These are phyloP conservation scores for Sebastes trivittatus DNA, from an alignment of 2,797 vertebrate genomes.

Conservation along the genomic window DNA sequence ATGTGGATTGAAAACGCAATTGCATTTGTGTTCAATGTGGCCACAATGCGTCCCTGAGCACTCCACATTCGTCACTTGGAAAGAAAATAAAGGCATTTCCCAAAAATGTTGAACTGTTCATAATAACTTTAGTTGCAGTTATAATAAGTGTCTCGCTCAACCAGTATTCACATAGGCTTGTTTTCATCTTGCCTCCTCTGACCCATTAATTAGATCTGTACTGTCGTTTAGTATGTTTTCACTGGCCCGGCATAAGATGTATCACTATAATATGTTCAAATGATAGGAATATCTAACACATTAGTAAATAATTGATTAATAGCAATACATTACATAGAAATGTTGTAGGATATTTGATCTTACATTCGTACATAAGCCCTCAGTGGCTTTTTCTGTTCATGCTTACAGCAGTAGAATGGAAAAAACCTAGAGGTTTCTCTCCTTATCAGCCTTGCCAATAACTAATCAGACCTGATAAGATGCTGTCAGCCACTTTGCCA, in stretches of 20 bases:
- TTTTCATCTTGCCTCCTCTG: neutral
- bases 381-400: neutral
- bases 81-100: neutral
- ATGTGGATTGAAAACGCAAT: too few species aligned
- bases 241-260: neutral
- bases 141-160: neutral
- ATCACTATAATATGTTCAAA: neutral
- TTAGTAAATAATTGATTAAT: neutral
- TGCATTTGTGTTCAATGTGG: too few species aligned
- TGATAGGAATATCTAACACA: neutral
- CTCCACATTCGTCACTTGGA: neutral
- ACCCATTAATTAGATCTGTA: neutral
- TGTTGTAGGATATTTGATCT: neutral
- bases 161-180: neutral
- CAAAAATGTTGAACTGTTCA: neutral
- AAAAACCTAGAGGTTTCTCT: conserved; percentile 8
- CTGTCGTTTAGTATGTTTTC: neutral
- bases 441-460: neutral
- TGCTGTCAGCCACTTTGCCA: conserved; percentile 16
- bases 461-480: conserved; percentile 42
- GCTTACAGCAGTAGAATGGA: neutral
- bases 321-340: neutral
- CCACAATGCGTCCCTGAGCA: too few species aligned
- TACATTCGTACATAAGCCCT: neutral
- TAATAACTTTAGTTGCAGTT: too few species aligned